Evolutionary conservation across 1,140 invertebrate species (phyloP), one percentile per base, ranked within the genome.

Genomic region (Notospermus geniculatus): DNA sequence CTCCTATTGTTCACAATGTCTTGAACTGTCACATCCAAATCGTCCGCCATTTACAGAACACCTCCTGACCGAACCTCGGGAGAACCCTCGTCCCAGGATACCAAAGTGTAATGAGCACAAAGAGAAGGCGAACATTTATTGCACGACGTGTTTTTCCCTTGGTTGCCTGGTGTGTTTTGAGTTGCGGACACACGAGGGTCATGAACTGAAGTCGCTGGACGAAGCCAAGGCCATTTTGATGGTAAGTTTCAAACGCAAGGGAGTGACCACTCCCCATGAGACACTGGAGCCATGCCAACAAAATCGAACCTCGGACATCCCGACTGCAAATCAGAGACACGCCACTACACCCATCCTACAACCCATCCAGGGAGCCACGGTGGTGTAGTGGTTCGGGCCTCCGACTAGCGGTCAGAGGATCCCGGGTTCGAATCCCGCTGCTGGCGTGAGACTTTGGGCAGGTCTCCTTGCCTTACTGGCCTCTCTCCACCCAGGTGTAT

Each of bases 1-100:
- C 0, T 71, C 70, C 9, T 76, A 72, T 45, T 76, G 74, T 57
- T 56, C 46, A 9, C 57, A 62, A 1, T 76, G 74, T 58, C 64
- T 76, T 1, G 54, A 64, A 19, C 55, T 69, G 9, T 71, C 68
- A 13, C 72, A 76, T 46, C 74, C 73, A 25, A 66, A 64, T 22
- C 65, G 62, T 39, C 66, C 70, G 22, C 73, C 71, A 19, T 75
- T 70, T 39, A 72, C 46, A 22, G 62, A 57, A 45, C 74, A 76
- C 45, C 64, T 67, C n/a, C 59, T 76, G 19, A 62, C 70, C 0
- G 70, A 71, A 56, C 72, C 70, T 2, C 23, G 43, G 22, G 61
- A 57, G 13, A 57, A 69, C 46, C 45, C 64, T 11, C 60, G 57
- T 53, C 62, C 67, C 55, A 54, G 64, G 52, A 54, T 57, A 5